Base-by-base conservation (phyloP, 2,888 invertebrate species). In the Electrophaes corylata region DNA sequence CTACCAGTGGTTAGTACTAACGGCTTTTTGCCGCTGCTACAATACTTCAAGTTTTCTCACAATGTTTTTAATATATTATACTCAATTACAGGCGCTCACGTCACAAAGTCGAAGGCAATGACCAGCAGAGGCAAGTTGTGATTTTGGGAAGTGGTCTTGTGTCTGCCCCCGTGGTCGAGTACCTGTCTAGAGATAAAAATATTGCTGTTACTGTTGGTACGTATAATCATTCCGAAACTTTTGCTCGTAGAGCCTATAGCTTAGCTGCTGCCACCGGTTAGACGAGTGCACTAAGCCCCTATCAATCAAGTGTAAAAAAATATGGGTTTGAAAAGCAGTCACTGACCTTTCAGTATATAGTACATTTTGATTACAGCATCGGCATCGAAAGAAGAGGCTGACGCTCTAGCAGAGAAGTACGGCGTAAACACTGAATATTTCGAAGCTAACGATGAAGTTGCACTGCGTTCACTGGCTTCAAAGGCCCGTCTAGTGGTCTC, bases 91-190 rank as follows among this genome's bases (percentile, higher is more conserved):
- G 94, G 61, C 92, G 94, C 8, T 95, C 95, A 0, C 93, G 94
- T 1, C 96, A 96, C 74, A 96, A 96, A 81, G 93, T 95, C 40
- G 95, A 95, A 70, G 93, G 94, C 10, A 91, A 92, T 37, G 94
- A 93, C 37, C 92, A 92, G 39, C 92, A 94, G 69, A 95, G 95
- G 67, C 94, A 95, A 53, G 96, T 98, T 0, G 93, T 99, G 8
- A 96, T 99, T 2, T 92, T 99, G 10, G 99, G 99, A 0, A 98
- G 99, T 33, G 99, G 99, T 0, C 95, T 97, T 77, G 99, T 99
- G 0, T 96, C 98, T 0, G 96, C 96, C 0, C 99, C 99, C 0
- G 93, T 99, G 0, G 96, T 99, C 0, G 99, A 99, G 81, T 99
- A 99, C 89, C 92, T 99, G 23, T 94, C 96, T 54, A 93, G 97